These are phyloP conservation scores for Acronicta aceris DNA, from an alignment of 2,888 invertebrate genomes.

Conservation along the genomic window DNA sequence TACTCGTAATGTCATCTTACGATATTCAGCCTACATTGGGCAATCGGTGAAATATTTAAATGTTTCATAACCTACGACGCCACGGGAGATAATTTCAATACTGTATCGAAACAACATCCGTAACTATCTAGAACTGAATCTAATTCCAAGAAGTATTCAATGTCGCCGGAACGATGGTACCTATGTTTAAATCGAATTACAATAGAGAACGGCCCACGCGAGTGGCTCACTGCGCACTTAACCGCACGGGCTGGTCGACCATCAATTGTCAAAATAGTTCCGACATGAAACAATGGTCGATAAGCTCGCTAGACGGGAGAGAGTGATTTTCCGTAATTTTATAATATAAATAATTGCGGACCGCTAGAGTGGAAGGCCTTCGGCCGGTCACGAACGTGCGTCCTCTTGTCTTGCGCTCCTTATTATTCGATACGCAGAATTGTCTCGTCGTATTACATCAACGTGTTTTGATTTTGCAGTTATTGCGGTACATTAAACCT, in stretches of 20 bases:
- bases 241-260: slow-evolving; percentile 61
- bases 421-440: slow-evolving; percentile 64
- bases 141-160: slow-evolving; percentile 81
- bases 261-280: slow-evolving; percentile 76
- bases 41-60: slow-evolving; percentile 60
- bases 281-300: slow-evolving; percentile 74
- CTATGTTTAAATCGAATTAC: slow-evolving; percentile 76
- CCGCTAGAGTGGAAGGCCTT: slow-evolving; percentile 75
- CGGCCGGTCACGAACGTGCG: slow-evolving; percentile 74
- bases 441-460: slow-evolving; percentile 56
- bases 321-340: slow-evolving; percentile 80
- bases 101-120: slow-evolving; percentile 73
- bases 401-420: slow-evolving; percentile 65
- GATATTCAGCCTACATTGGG: slow-evolving; percentile 52
- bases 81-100: slow-evolving; percentile 76
- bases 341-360: slow-evolving; percentile 78
- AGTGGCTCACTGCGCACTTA: slow-evolving; percentile 62
- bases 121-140: slow-evolving; percentile 71
- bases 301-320: slow-evolving; percentile 67
- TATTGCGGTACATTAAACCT: slow-evolving; percentile 26
- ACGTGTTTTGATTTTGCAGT: slow-evolving; percentile 40
- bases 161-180: slow-evolving; percentile 76
- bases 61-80: slow-evolving; percentile 64
- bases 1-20: slow-evolving; percentile 57
- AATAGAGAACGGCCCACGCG: slow-evolving; percentile 80